Base-by-base conservation (phyloP, 1,140 invertebrate species). In the Maconellicoccus hirsutus region DNA sequence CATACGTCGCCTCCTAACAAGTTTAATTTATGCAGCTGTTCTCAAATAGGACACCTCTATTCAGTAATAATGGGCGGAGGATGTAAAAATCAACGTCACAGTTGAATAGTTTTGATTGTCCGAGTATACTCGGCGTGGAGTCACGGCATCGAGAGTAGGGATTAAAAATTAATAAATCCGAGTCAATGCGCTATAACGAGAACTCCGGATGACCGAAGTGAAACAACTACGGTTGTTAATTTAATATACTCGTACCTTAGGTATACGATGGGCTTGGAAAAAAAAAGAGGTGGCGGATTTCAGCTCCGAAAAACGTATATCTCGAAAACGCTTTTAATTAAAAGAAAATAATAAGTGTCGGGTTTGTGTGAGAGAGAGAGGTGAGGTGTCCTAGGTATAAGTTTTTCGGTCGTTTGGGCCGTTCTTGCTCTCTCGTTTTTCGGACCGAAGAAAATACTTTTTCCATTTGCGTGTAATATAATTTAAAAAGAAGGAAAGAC, bases 401-500 rank as follows among this genome's bases (percentile, higher is more conserved):
- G 10, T 22, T 10, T 66, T 16, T 22, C 4, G 16, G 16, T 59
- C 4, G 16, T 59, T n/a, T 7, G 4, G 4, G 21, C 3, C 21
- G 4, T 6, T 59, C 6, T 22, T 6, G 4, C 52, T 59, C 52
- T 59, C 52, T 19, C 16, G 52, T 33, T 33, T 12, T 33, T 25
- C 61, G 21, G 61, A 52, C 42, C 42, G 6, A 52, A 25, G 61
- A 26, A 59, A 66, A 66, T 66, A 66, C 61, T 66, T 66, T 66
- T 59, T 66, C 61, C 61, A 66, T 66, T 66, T 66, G 61, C 52
- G 16, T 26, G 61, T 66, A 66, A 66, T 66, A 26, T 66, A 66
- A 66, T 66, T 66, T 66, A 66, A 66, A n/a, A 66, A 66, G 25
- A 25, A 66, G 61, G 61, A 66, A 66, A 66, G 61, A 66, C 61